Conservation (phyloP, 2,113 vertebrate species). For the Pogonocichla stellata region DNA sequence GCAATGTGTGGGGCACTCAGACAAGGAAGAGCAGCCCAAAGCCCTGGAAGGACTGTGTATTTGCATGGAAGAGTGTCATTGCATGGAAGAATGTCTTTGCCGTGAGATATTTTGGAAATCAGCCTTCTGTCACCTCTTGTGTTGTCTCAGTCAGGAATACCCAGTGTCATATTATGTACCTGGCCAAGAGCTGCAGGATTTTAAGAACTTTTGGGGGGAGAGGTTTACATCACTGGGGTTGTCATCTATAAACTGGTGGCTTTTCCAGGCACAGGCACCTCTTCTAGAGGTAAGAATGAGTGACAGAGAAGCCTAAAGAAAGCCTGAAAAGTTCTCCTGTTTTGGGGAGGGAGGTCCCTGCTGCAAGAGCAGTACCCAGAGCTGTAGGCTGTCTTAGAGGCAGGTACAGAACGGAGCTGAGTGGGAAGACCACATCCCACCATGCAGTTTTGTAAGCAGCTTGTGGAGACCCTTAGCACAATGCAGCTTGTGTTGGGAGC, state of each 20-base stretch:
- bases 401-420: not conserved
- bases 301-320: not conserved
- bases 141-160: not conserved
- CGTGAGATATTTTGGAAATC: not conserved
- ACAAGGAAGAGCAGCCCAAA: not conserved
- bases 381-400: not conserved
- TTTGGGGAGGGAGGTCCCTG: not conserved
- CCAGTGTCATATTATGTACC: fast-evolving
- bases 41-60: not conserved
- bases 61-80: not conserved
- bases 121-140: not conserved
- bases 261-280: not conserved
- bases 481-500: not conserved
- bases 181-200: not conserved
- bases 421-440: not conserved
- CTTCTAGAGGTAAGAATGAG: not conserved
- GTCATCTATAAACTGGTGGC: not conserved
- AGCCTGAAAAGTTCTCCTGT: not conserved
- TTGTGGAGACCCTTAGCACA: not conserved
- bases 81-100: not conserved
- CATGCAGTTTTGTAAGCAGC: not conserved
- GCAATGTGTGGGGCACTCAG: not conserved
- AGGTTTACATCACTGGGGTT: not conserved
- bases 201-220: not conserved
- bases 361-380: not conserved